Evolutionary conservation across 2,888 invertebrate species (phyloP).

Genomic region (Conchocele bisecta): DNA sequence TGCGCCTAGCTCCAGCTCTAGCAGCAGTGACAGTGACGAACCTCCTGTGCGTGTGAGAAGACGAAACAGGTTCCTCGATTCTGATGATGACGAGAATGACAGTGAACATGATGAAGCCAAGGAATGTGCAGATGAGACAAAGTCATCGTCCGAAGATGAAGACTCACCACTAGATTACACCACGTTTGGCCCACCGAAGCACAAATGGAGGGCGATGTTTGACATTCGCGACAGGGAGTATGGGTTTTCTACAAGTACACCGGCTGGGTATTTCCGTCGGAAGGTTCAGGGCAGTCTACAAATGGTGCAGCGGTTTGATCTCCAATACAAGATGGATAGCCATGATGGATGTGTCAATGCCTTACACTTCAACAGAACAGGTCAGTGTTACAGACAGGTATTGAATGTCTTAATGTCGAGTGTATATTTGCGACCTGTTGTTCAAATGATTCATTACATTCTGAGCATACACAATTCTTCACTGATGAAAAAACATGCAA

Average conservation of each 20-base stretch:
- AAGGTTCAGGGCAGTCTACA: conserved; percentile 92
- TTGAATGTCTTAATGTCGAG: too few species aligned
- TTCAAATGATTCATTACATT: too few species aligned
- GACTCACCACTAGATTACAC: conserved; percentile 46
- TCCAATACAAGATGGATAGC: conserved; percentile 89
- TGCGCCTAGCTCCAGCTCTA: conserved; percentile 8
- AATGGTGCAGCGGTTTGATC: conserved; percentile 91
- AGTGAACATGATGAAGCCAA: conserved; percentile 32
- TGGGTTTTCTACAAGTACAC: conserved; percentile 83
- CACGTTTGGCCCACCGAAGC: conserved; percentile 77
- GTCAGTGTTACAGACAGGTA: conserved; percentile 57
- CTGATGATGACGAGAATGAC: conserved; percentile 37
- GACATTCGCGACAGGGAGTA: conserved; percentile 85
- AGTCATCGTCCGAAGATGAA: conserved; percentile 55
- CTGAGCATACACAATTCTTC: too few species aligned
- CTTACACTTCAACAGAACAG: conserved; percentile 93
- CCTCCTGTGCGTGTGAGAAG: neutral
- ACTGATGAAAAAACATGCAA: too few species aligned
- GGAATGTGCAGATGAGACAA: conserved; percentile 7
- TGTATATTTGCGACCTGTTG: too few species aligned
- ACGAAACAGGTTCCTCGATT: conserved; percentile 5
- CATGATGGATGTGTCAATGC: conserved; percentile 97
- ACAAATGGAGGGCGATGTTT: conserved; percentile 87
- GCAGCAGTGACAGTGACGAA: neutral
- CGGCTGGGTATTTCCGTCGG: conserved; percentile 86